phyloP scores from a whole-genome alignment of 2,888 invertebrate species.

The Melanargia galathea region DNA sequence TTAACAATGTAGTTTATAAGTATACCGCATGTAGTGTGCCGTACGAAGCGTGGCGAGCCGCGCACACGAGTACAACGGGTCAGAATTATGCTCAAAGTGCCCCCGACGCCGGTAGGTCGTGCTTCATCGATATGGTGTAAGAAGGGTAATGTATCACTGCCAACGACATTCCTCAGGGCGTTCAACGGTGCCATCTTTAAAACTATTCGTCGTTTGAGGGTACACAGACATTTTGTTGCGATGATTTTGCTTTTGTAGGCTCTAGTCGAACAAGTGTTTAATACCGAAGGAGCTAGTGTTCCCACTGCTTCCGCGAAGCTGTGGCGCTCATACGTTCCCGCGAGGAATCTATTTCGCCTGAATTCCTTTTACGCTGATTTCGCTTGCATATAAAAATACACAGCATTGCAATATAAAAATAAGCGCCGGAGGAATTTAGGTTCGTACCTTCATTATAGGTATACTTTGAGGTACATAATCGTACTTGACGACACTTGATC shows the following conservation, averaged over 20 bases:
- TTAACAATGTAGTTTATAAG: slow-evolving; percentile 68
- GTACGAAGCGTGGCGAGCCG: slow-evolving; percentile 46
- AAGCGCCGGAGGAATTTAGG: no score
- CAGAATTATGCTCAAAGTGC: slow-evolving; percentile 71
- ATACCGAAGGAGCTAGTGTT: background rate
- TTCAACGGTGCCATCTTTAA: slow-evolving; percentile 60
- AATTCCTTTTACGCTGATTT: no score
- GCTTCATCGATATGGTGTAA: slow-evolving; percentile 53
- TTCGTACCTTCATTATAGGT: no score
- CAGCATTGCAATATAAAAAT: no score
- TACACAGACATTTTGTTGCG: slow-evolving; percentile 38
- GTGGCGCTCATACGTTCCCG: no score
- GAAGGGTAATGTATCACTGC: slow-evolving; percentile 60
- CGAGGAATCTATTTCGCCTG: no score
- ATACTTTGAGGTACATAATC: no score
- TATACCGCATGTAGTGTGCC: slow-evolving; percentile 58
- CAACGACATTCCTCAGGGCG: slow-evolving; percentile 67
- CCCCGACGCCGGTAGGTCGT: slow-evolving; percentile 45
- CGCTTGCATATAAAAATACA: no score
- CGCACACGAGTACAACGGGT: slow-evolving; percentile 48
- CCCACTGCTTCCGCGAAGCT: no score
- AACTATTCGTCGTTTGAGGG: slow-evolving; percentile 46
- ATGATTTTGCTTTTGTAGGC: slow-evolving; percentile 21
- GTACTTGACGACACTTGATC: no score
- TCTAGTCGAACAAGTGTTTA: background rate